Percentiles rank a stretch among this genome's conserved stretches.
Evolutionary conservation across 2,797 vertebrate species (phyloP).

Genomic region (Cyprinodon diabolis): DNA sequence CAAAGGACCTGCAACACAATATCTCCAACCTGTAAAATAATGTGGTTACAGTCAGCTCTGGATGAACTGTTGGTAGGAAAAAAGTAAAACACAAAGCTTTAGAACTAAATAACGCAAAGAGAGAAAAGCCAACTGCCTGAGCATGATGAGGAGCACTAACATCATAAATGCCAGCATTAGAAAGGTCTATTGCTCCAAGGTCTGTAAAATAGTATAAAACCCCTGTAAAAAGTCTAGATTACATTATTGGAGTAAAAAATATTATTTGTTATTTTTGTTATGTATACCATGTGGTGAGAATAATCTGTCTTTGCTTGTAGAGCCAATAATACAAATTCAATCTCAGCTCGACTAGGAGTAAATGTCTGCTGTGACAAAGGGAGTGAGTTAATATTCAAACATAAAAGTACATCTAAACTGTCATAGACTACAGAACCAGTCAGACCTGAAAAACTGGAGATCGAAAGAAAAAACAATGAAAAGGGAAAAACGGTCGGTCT

Average conservation of each 20-base stretch:
- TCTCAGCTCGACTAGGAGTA: constrained; percentile 90
- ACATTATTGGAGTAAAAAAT: background rate
- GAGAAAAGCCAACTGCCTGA: constrained; percentile 65
- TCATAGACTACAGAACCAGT: background rate
- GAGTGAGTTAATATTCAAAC: background rate
- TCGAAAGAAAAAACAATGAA: background rate
- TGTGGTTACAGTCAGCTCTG: background rate
- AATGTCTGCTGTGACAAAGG: constrained; percentile 77
- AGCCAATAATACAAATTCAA: constrained; percentile 83
- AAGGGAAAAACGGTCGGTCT: background rate
- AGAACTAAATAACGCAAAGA: too few species aligned
- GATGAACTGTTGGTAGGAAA: background rate
- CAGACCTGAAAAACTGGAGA: background rate
- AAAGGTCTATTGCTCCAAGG: constrained; percentile 86
- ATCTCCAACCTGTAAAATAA: background rate
- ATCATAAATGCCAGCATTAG: constrained; percentile 83
- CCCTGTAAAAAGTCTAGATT: background rate
- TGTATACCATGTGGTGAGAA: constrained; percentile 80
- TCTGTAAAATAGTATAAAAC: constrained; percentile 51
- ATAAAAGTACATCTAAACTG: background rate
- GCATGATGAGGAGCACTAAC: constrained; percentile 87
- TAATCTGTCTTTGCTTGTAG: constrained; percentile 78
- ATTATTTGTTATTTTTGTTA: background rate
- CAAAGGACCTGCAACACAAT: background rate
- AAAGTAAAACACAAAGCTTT: background rate